Evolutionary conservation across 2,888 invertebrate genomes (phyloP), one percentile per base, ranked within the genome.

Genomic region (Nephrocerus scutellatus): DNA sequence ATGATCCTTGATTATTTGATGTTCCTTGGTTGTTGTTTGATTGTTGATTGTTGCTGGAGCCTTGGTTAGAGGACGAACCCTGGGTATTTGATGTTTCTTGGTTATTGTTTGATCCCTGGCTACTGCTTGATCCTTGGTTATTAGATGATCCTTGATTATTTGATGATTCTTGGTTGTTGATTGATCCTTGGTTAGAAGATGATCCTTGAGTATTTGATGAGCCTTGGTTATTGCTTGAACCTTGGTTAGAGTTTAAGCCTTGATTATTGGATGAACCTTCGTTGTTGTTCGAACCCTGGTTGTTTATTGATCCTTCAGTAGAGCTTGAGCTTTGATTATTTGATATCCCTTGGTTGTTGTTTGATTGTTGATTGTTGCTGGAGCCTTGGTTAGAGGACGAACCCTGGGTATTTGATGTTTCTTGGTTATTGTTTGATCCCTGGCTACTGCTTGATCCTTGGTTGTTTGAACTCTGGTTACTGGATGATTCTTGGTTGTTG

Each of bases 381-480:
- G 41, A 30, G 16, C 19, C 18, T 8, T 21, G 9, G 5, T 21
- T 39, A 9, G 16, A 36, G 12, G 52, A 47, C n/a, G 30, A 28
- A n/a, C 16, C 21, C 44, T 47, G 46, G 14, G 46, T 39, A 28
- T 8, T 42, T 3, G 40, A 39, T 10, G 43, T 32, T 10, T 30
- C 29, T 7, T 47, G 45, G 31, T 51, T 49, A 14, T 38, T 51
- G 20, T 38, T 43, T 2, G 45, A 35, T 8, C 47, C 43, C 31
- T 55, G 52, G 37, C 40, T 52, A 31, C 24, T 47, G 15, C 31
- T 38, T 15, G 51, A 50, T 3, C 39, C 29, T 28, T 43, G 40
- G 14, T 36, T 39, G 6, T 12, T 36, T 5, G 42, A 43, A 12
- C 24, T 31, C 13, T 42, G 41, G 30, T 34, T 43, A 19, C 40